Base-by-base conservation (phyloP, 2,797 vertebrate species). In the Peromyscus aztecus region DNA sequence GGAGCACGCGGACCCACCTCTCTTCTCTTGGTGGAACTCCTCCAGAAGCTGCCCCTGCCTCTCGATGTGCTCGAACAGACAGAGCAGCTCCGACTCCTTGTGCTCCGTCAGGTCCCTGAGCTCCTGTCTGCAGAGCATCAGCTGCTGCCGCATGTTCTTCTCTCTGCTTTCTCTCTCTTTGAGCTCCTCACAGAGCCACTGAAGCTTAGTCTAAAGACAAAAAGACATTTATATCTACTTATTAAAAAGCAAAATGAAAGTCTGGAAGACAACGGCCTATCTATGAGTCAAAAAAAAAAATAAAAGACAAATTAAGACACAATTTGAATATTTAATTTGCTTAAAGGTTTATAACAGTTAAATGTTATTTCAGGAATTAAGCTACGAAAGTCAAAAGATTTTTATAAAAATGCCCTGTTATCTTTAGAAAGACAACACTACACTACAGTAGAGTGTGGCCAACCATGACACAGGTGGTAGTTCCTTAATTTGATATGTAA, bases 151-250 rank as follows among this genome's bases (percentile, higher is more conserved):
- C 34, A 99, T 98, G 43, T 98, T 99, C 94, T 98, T 98, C 87
- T 99, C 99, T 95, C 98, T 99, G 29, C 65, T 98, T 95, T 99
- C 99, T 71, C 98, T 98, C 93, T 99, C 99, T 65, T 98, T 99
- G 97, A 99, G 98, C 97, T 99, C 99, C 97, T 99, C 99, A 34
- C 99, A 99, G 81, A 99, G 98, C 99, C 99, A 99, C 90, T 99
- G 99, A 71, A 99, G 98, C 96, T 99, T 99, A 52, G 98, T 99
- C 99, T 99, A 65, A 89, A 77, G 49, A 93, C 0, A 94, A 46
- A 92, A 95, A 31, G 6, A 82, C 16, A 97, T 81, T 49, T 67
- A 88, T 17, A 88, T 57, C 8, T 55, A 77, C 59, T 85, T 57
- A 67, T 29, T 13, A 75, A 93, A 59, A 89, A 84, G 6, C 4